phyloP scores from a whole-genome alignment of 2,888 invertebrate genomes.

The Hydraecia micacea region DNA sequence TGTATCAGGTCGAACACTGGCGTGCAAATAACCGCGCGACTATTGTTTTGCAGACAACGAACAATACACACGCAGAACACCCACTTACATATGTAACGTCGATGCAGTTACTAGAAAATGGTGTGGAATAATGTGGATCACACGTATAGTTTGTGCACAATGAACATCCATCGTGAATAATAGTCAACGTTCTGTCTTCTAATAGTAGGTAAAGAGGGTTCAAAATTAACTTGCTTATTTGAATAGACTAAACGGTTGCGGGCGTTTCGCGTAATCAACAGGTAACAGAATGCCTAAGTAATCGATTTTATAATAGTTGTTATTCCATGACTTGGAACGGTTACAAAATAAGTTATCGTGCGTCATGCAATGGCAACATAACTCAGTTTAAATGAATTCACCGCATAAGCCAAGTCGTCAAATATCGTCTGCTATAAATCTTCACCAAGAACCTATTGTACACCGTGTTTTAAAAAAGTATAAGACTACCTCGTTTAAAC shows the following conservation, averaged over 20 bases:
- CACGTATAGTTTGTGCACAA: conserved; percentile 53
- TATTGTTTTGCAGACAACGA: conserved; percentile 74
- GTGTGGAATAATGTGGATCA: conserved; percentile 57
- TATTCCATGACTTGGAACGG: conserved; percentile 73
- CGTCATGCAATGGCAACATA: conserved; percentile 74
- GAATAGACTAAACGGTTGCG: conserved; percentile 31
- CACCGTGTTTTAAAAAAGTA: conserved; percentile 52
- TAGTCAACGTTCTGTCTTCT: conserved; percentile 2
- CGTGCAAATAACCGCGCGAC: conserved; percentile 78
- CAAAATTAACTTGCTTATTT: conserved; percentile 50
- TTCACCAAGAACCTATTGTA: conserved; percentile 51
- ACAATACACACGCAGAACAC: conserved; percentile 65
- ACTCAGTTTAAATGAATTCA: conserved; percentile 71
- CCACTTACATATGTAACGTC: conserved; percentile 60
- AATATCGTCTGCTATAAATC: conserved; percentile 68
- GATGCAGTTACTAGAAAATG: conserved; percentile 65
- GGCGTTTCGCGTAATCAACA: conserved; percentile 65
- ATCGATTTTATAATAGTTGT: conserved; percentile 72
- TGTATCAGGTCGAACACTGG: conserved; percentile 77
- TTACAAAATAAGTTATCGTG: conserved; percentile 72
- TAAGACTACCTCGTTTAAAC: conserved; percentile 35
- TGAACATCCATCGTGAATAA: conserved; percentile 43
- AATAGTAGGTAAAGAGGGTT: conserved; percentile 12
- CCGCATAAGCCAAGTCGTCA: conserved; percentile 66
- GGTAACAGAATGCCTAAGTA: conserved; percentile 66